Base-by-base conservation (phyloP, 2,113 vertebrate genomes). In the Chaetops frenatus region DNA sequence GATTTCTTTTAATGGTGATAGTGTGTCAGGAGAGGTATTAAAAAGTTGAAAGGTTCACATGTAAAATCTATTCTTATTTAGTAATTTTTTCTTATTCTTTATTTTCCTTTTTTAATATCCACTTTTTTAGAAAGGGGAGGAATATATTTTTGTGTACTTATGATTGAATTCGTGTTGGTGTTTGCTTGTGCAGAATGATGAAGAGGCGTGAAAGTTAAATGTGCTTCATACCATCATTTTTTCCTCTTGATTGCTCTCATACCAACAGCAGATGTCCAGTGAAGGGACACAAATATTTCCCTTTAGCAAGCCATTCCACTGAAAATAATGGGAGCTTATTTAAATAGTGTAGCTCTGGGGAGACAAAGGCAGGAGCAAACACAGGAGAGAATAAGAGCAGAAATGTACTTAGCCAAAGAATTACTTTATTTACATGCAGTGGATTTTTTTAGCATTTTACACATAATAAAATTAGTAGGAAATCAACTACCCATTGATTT, bases 251-350 rank as follows among this genome's bases (percentile, higher is more conserved):
- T 94, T 98, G 92, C 94, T 91, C 97, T 96, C 83, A 79, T 97
- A 94, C 88, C 88, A 97, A 87, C 93, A 96, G 92, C 97, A 97
- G 94, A 97, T 97, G 97, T 96, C 96, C 97, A 93, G 56, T 70
- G 88, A 97, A 97, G 95, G 96, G 93, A 92, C 92, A 96, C 90
- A 96, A 96, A 96, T 96, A 96, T 98, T 96, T 97, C 97, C 95
- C 94, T 96, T 96, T 90, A 95, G 95, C 94, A 97, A 97, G 88
- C 96, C 93, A 97, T 96, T 96, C 86, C 86, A 92, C 96, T 98
- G 97, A 98, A 97, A 97, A 96, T 97, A 98, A 97, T 74, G 65
- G 93, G 54, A 93, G 88, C 48, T 86, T 95, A 90, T 95, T 97
- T 90, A 92, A 97, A 97, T 94, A 92, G 80, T 58, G 29, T 82